Conservation (phyloP, 2,888 invertebrate species). For the Eledona agricola region DNA sequence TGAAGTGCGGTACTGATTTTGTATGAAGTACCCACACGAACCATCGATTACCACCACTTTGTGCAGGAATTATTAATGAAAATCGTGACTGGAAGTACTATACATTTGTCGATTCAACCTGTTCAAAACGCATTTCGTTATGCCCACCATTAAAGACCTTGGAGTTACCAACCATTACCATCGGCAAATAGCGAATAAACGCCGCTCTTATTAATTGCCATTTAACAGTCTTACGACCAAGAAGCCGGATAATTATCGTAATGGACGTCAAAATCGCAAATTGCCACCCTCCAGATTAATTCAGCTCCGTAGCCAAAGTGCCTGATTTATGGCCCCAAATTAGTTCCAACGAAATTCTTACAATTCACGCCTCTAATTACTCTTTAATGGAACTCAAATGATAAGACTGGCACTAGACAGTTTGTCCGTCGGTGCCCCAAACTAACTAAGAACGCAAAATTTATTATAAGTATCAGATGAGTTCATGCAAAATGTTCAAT, state of each 20-base stretch:
- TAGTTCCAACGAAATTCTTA: not conserved
- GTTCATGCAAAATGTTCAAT: too few species aligned
- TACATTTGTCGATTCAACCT: constrained; percentile 6
- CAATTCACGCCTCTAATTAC: too few species aligned
- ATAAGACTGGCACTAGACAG: too few species aligned
- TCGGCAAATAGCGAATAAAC: constrained; percentile 12
- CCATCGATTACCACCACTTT: constrained; percentile 11
- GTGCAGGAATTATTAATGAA: constrained; percentile 16
- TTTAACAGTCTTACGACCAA: constrained; percentile 13
- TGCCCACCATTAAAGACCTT: constrained; percentile 3
- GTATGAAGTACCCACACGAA: constrained; percentile 4
- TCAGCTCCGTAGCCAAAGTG: not conserved
- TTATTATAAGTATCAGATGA: too few species aligned
- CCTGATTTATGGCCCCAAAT: constrained; percentile 11
- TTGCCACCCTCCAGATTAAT: constrained; percentile 4
- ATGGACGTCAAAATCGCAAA: constrained; percentile 5
- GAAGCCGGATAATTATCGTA: constrained; percentile 17
- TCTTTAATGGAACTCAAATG: too few species aligned
- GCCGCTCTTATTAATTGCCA: constrained; percentile 17
- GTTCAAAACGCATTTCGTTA: constrained; percentile 9
- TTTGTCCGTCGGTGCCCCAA: too few species aligned
- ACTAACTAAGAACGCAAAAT: too few species aligned
- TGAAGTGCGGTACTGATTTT: constrained; percentile 9
- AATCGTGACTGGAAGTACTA: constrained; percentile 16
- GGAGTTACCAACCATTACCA: constrained; percentile 10